These are phyloP conservation scores for Calephelis perditalis DNA, from an alignment of 2,888 invertebrate genomes.

Conservation along the genomic window DNA sequence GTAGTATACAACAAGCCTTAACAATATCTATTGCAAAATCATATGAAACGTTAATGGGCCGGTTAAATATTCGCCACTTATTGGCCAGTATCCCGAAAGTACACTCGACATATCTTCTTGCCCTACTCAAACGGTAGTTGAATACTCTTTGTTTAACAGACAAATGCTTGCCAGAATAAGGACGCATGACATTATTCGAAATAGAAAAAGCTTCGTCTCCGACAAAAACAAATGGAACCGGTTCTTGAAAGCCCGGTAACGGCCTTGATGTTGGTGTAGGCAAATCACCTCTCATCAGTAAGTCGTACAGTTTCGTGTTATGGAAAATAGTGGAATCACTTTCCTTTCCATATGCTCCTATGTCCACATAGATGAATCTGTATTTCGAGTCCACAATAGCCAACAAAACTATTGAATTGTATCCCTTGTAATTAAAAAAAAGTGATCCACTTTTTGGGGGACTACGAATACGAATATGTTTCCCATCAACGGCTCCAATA, in stretches of 20 bases:
- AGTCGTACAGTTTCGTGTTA: conserved; percentile 23
- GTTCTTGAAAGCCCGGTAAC: conserved; percentile 20
- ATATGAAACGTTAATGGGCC: conserved; percentile 21
- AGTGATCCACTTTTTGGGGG: conserved; percentile 28
- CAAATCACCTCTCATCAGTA: conserved; percentile 21
- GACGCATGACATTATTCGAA: conserved; percentile 11
- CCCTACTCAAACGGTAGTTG: too few species aligned
- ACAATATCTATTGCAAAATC: conserved; percentile 23
- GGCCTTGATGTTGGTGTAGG: conserved; percentile 25
- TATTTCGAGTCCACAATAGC: conserved; percentile 28
- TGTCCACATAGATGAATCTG: conserved; percentile 26
- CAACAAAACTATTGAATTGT: conserved; percentile 31
- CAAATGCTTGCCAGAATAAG: neutral
- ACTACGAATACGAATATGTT: conserved; percentile 29
- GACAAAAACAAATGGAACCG: conserved; percentile 13
- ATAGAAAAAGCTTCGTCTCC: conserved; percentile 14
- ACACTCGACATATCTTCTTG: too few species aligned
- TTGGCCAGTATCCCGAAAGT: conserved; percentile 16
- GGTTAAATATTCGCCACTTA: conserved; percentile 27
- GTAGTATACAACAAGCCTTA: conserved; percentile 26
- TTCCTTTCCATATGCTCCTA: conserved; percentile 30
- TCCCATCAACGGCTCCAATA: conserved; percentile 30
- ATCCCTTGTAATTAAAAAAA: conserved; percentile 30
- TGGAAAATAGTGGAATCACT: conserved; percentile 27
- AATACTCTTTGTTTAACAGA: too few species aligned